A percentile compares a stretch with the other conserved stretches of the same genome.
Evolutionary conservation across 2,113 vertebrate genomes (phyloP).

Genomic region (Bostrychus sinensis): DNA sequence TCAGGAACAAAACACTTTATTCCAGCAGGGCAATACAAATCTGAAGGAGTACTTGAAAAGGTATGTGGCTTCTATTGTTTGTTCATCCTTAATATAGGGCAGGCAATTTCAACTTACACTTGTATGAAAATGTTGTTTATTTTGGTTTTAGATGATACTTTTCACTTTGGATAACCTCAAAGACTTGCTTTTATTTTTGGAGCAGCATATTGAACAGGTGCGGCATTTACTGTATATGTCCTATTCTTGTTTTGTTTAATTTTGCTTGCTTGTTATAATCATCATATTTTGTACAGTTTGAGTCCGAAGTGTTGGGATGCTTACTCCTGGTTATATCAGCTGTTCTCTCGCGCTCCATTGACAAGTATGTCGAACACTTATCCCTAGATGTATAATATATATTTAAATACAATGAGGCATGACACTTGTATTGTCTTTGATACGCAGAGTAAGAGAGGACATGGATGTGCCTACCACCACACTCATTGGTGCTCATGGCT

Average conservation of each 20-base stretch:
- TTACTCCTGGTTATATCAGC: conserved; percentile 89
- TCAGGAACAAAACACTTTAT: conserved; percentile 87
- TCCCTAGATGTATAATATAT: background rate
- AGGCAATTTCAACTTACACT: background rate
- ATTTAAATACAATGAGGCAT: background rate
- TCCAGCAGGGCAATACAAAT: conserved; percentile 86
- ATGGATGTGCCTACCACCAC: conserved; percentile 87
- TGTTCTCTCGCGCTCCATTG: conserved; percentile 87
- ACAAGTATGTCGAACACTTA: conserved; percentile 78
- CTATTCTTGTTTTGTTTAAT: background rate
- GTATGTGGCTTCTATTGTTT: conserved; percentile 56
- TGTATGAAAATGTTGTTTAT: background rate
- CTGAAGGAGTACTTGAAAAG: conserved; percentile 91
- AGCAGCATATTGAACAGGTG: conserved; percentile 88
- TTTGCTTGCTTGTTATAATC: background rate
- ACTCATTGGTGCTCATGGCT: conserved; percentile 91
- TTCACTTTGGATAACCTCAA: conserved; percentile 78
- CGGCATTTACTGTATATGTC: background rate
- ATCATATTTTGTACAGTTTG: conserved; percentile 81
- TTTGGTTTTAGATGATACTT: conserved; percentile 79
- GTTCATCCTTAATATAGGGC: background rate
- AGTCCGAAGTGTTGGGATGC: conserved; percentile 86
- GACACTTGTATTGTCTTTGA: background rate
- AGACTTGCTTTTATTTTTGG: conserved; percentile 84
- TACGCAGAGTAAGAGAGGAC: conserved; percentile 85